These are phyloP conservation scores for Circaetus gallicus DNA, from an alignment of 2,113 vertebrate genomes.

Conservation along the genomic window DNA sequence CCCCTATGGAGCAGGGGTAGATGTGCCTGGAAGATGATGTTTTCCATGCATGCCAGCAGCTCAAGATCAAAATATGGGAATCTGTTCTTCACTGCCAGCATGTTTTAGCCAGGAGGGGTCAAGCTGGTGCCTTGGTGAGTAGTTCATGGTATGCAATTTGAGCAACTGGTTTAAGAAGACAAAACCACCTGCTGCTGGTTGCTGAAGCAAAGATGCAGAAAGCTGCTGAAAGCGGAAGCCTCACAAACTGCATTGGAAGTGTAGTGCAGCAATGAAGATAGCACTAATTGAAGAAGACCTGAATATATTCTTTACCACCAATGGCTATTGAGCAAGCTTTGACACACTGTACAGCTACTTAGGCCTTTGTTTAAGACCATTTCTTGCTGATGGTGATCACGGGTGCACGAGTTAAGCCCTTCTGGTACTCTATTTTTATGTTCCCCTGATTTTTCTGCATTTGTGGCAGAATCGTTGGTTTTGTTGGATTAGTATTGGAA, in stretches of 20 bases:
- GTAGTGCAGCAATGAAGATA: not conserved
- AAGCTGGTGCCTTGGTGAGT: not conserved
- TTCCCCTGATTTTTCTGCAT: not conserved
- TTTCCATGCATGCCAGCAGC: not conserved
- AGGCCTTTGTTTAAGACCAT: not conserved
- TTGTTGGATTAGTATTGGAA: not conserved
- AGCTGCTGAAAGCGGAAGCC: not conserved
- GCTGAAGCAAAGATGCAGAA: not conserved
- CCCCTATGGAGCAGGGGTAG: not conserved
- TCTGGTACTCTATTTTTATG: not conserved
- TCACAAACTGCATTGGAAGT: not conserved
- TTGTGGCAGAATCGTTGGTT: not conserved
- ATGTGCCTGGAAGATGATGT: not conserved
- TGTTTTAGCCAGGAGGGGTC: slow-evolving; percentile 1
- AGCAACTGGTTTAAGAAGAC: slow-evolving; percentile 4
- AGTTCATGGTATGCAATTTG: slow-evolving; percentile 15
- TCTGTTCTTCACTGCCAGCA: not conserved
- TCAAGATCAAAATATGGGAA: not conserved
- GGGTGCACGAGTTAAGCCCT: not conserved
- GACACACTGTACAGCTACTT: not conserved
- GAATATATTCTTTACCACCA: not conserved
- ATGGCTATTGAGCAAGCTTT: not conserved
- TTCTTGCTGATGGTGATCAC: not conserved
- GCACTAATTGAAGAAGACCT: not conserved
- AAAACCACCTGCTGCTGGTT: slow-evolving; percentile 9